Conservation (phyloP, 2,888 invertebrate genomes). For the Abscondita cerata region DNA sequence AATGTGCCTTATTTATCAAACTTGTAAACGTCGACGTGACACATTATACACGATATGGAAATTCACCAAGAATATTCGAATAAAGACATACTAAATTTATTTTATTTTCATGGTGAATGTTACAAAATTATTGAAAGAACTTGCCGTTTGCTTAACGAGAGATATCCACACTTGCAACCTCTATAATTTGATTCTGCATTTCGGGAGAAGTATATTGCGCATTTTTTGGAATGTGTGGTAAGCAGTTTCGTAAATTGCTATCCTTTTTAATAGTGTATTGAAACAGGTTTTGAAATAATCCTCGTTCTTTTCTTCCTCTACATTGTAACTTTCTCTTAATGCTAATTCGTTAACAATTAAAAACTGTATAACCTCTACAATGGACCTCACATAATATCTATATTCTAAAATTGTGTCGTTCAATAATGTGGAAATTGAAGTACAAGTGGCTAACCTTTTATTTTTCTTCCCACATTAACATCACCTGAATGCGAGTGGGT, state of each 20-base stretch:
- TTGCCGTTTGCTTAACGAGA: no score
- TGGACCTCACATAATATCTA: constrained; percentile 27
- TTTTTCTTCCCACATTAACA: not conserved
- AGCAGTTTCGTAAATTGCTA: not conserved
- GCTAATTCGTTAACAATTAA: constrained; percentile 18
- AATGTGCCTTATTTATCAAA: no score
- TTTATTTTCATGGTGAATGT: no score
- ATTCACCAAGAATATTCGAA: no score
- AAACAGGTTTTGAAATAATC: not conserved
- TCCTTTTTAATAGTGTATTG: not conserved
- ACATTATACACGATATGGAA: no score
- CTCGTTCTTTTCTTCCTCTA: constrained; percentile 10
- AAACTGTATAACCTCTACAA: constrained; percentile 23
- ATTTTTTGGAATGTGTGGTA: not conserved
- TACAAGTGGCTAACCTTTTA: not conserved
- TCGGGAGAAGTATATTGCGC: not conserved
- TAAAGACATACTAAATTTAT: no score
- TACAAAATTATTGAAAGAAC: no score
- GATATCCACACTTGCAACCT: no score
- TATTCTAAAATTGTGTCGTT: constrained; percentile 20
- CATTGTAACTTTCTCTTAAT: not conserved
- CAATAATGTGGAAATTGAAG: constrained; percentile 5
- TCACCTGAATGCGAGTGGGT: no score
- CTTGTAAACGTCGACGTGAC: no score
- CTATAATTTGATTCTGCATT: not conserved